Evolutionary conservation across 2,888 invertebrate species (phyloP).

Genomic region (Aphelenchoides bicaudatus): DNA sequence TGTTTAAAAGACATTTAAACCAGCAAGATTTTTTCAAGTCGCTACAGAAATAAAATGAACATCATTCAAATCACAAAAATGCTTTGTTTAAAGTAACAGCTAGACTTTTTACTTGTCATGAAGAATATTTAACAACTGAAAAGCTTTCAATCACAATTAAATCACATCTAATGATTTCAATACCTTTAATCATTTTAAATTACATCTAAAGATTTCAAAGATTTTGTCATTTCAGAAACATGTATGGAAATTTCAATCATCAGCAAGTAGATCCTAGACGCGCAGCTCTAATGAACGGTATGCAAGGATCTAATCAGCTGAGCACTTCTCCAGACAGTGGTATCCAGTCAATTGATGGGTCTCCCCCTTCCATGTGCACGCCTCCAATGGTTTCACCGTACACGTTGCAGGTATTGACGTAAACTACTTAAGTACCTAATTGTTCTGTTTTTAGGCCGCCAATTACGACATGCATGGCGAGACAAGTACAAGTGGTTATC

Average conservation of each 20-base stretch:
- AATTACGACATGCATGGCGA: slow-evolving; percentile 16
- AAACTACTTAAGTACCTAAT: background rate
- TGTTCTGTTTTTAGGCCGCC: background rate
- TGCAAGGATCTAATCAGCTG: slow-evolving; percentile 29
- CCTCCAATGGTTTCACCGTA: slow-evolving; percentile 43
- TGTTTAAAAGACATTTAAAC: too few relatives aligned
- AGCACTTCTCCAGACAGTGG: slow-evolving; percentile 55
- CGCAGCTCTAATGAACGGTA: slow-evolving; percentile 16
- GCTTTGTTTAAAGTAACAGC: too few relatives aligned
- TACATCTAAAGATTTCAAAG: too few relatives aligned
- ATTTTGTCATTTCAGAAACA: too few relatives aligned
- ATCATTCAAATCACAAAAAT: too few relatives aligned
- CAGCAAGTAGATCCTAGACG: slow-evolving; percentile 4
- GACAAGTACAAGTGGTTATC: background rate
- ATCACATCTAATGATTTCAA: too few relatives aligned
- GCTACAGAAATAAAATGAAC: too few relatives aligned
- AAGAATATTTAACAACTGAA: too few relatives aligned
- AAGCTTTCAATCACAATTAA: too few relatives aligned
- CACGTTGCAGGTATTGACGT: slow-evolving; percentile 29
- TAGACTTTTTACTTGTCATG: too few relatives aligned
- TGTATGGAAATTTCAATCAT: background rate
- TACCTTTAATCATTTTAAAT: too few relatives aligned
- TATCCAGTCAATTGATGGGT: slow-evolving; percentile 55
- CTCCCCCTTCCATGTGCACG: slow-evolving; percentile 43
- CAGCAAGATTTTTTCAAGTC: too few relatives aligned